phyloP scores from a whole-genome alignment of 2,113 vertebrate genomes.

The Athene noctua region DNA sequence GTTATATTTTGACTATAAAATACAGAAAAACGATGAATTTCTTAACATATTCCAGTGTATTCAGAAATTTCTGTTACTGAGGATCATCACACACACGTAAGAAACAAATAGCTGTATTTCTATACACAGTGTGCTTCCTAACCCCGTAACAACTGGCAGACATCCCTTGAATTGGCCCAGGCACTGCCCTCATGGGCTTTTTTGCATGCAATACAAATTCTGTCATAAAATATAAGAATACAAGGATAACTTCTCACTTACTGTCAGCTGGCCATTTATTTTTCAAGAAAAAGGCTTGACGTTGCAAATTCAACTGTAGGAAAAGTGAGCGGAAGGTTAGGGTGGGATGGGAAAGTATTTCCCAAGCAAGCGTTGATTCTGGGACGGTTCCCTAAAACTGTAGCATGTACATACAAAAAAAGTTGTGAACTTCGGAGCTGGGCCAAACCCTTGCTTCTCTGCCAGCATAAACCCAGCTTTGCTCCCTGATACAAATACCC shows the following conservation, averaged over 20 bases:
- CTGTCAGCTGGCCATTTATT: not conserved
- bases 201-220: not conserved
- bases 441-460: not conserved
- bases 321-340: not conserved
- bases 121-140: not conserved
- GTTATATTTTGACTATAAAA: not conserved
- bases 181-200: not conserved
- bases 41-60: not conserved
- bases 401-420: conserved; percentile 21
- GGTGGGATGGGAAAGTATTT: conserved; percentile 42
- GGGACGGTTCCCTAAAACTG: conserved; percentile 27
- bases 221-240: not conserved
- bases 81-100: not conserved
- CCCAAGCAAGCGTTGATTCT: conserved; percentile 56
- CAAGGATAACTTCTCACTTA: not conserved
- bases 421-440: conserved; percentile 39
- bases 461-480: conserved; percentile 54
- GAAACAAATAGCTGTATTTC: not conserved
- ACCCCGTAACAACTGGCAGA: not conserved
- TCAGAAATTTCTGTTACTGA: not conserved
- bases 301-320: not conserved
- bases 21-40: not conserved
- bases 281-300: not conserved
- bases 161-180: not conserved
- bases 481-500: not conserved